Base-by-base conservation (phyloP, 2,797 vertebrate species). In the Sebastes diaconus region DNA sequence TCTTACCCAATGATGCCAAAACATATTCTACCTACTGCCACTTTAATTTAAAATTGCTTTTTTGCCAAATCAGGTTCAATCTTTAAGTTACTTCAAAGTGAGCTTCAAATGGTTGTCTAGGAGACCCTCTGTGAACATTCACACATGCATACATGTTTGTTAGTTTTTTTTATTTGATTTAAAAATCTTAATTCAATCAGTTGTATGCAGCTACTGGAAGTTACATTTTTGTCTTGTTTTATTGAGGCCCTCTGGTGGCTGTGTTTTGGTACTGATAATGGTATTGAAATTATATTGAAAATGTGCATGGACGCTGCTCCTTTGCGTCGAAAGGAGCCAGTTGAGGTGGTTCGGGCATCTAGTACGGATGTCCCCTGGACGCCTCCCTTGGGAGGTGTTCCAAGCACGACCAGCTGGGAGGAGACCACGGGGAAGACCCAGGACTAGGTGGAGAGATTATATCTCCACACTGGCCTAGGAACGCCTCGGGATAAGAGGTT, bases 211-310 rank as follows among this genome's bases (percentile, higher is more conserved):
- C 1, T 8, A 27, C 4, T 29, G 1, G 2, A 34, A 25, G 4
- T 20, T 11, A 25, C 4, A 22, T 34, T 61, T 63, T 30, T 60
- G 4, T 50, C 27, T 42, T 8, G 4, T 68, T 61, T 58, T 29
- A 24, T 13, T 29, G 20, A 14, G 27, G 65, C 81, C 81, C 73
- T 34, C 86, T 79, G 50, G 72, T 84, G 84, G 59, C 36, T 55
- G 25, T 9, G 18, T 57, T 32, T 30, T 18, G n/a, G 27, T 52
- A 77, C 42, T 73, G 14, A 18, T 25, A 64, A 3, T 46, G 29
- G 1, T 61, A 52, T 13, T 42, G 20, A 20, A 46, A 60, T 67
- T 1, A 22, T 27, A 25, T 20, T 36, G 6, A 54, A 73, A 50
- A 65, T 27, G 57, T 36, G 11, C 12, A 52, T 27, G 10, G 46